Percentiles rank a stretch among this genome's conserved stretches.
Conservation (phyloP, 2,113 vertebrate genomes). For the Melanocharis versteri region DNA sequence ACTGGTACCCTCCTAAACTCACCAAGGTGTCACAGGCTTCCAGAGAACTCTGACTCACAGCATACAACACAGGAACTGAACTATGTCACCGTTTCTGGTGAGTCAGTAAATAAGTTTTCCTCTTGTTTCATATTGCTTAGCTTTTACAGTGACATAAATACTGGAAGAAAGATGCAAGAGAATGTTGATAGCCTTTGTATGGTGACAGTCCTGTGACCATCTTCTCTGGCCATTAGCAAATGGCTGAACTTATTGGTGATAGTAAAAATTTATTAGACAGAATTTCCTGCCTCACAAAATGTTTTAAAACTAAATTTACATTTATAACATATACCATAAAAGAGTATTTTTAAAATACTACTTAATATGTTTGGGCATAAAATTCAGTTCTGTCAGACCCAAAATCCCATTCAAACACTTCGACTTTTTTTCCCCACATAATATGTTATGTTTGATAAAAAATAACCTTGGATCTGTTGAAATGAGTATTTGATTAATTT, state of each 20-base stretch:
- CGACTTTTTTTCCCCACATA: background rate
- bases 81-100: background rate
- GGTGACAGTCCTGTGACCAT: accelerated
- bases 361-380: background rate
- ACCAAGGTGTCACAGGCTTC: background rate
- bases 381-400: background rate
- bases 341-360: background rate
- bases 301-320: background rate
- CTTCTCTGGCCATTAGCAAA: background rate
- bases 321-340: background rate
- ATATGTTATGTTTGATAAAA: accelerated
- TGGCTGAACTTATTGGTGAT: background rate
- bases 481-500: background rate
- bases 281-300: background rate
- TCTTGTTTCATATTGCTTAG: background rate
- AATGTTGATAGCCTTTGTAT: accelerated
- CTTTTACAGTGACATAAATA: background rate
- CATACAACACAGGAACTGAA: background rate
- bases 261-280: background rate
- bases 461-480: background rate
- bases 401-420: background rate
- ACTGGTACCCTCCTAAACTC: background rate
- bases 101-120: background rate
- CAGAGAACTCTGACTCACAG: background rate
- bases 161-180: background rate